A percentile compares a stretch with the other conserved stretches of the same genome.
Evolutionary conservation across 2,888 invertebrate genomes (phyloP).

Genomic region (Malthinus seriepunctatus): DNA sequence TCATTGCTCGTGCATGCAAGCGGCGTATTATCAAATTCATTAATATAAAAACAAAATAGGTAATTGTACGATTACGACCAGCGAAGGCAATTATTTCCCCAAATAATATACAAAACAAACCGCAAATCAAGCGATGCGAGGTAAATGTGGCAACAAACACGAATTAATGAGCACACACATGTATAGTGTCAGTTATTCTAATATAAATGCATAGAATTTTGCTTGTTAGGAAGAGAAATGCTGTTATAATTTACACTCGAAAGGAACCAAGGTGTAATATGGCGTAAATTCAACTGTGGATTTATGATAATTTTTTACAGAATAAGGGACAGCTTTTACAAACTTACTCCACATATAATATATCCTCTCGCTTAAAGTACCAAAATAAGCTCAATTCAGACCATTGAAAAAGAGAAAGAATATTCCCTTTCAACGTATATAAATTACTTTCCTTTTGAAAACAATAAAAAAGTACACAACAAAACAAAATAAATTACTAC

Average conservation of each 20-base stretch:
- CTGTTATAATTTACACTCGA: slow-evolving; percentile 23
- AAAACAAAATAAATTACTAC: slow-evolving; percentile 16
- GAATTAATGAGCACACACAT: slow-evolving; percentile 37
- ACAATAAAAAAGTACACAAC: slow-evolving; percentile 20
- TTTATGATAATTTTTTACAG: slow-evolving; percentile 25
- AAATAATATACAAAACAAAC: slow-evolving; percentile 41
- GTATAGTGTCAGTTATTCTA: slow-evolving; percentile 33
- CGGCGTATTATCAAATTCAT: slow-evolving; percentile 2
- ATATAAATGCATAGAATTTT: slow-evolving; percentile 25
- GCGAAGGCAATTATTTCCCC: slow-evolving; percentile 45
- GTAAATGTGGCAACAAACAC: slow-evolving; percentile 35
- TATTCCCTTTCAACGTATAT: slow-evolving; percentile 9
- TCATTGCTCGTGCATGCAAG: not conserved
- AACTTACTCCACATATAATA: slow-evolving; percentile 15
- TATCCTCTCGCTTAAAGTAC: slow-evolving; percentile 4
- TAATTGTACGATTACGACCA: slow-evolving; percentile 39
- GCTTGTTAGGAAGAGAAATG: slow-evolving; percentile 30
- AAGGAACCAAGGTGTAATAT: slow-evolving; percentile 22
- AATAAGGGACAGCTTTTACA: slow-evolving; percentile 14
- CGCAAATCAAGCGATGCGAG: slow-evolving; percentile 43
- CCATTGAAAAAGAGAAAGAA: slow-evolving; percentile 15
- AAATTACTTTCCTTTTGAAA: slow-evolving; percentile 12
- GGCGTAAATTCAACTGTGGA: slow-evolving; percentile 19
- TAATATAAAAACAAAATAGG: slow-evolving; percentile 13
- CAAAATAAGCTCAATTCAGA: slow-evolving; percentile 8